A percentile compares a stretch with the other conserved stretches of the same genome.
phyloP scores from a whole-genome alignment of 2,113 vertebrate genomes.

The Tinamus guttatus region DNA sequence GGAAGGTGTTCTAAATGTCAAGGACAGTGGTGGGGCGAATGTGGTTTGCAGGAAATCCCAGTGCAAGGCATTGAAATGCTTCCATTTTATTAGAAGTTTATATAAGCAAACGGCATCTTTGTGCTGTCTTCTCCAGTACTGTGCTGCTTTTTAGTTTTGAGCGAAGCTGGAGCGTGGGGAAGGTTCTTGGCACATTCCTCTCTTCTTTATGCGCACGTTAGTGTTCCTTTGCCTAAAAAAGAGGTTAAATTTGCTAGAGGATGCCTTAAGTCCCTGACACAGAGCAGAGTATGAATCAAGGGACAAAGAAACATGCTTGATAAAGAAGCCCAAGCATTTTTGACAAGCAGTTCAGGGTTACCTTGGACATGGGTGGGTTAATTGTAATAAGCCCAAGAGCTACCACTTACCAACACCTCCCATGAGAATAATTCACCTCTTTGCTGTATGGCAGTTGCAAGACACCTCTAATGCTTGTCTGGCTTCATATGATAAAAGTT shows the following conservation, averaged over 20 bases:
- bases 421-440: slow-evolving; percentile 38
- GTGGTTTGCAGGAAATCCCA: neutral
- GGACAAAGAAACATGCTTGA: neutral
- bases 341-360: slow-evolving; percentile 37
- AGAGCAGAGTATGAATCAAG: neutral
- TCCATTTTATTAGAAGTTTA: slow-evolving; percentile 49
- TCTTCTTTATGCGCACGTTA: slow-evolving; percentile 26
- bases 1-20: neutral
- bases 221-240: slow-evolving; percentile 36
- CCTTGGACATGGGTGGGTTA: slow-evolving; percentile 45
- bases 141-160: neutral
- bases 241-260: neutral
- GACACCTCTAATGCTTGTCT: slow-evolving; percentile 11
- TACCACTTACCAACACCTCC: slow-evolving; percentile 2
- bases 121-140: rapidly evolving
- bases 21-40: neutral
- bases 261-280: neutral
- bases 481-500: neutral
- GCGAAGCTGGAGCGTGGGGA: rapidly evolving
- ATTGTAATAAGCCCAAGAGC: slow-evolving; percentile 10
- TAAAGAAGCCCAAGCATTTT: slow-evolving; percentile 13
- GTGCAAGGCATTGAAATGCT: neutral
- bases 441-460: neutral
- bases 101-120: neutral
- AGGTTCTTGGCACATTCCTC: slow-evolving; percentile 18